These are phyloP conservation scores for Rhodinocichla rosea DNA, from an alignment of 2,113 vertebrate species.

Conservation along the genomic window DNA sequence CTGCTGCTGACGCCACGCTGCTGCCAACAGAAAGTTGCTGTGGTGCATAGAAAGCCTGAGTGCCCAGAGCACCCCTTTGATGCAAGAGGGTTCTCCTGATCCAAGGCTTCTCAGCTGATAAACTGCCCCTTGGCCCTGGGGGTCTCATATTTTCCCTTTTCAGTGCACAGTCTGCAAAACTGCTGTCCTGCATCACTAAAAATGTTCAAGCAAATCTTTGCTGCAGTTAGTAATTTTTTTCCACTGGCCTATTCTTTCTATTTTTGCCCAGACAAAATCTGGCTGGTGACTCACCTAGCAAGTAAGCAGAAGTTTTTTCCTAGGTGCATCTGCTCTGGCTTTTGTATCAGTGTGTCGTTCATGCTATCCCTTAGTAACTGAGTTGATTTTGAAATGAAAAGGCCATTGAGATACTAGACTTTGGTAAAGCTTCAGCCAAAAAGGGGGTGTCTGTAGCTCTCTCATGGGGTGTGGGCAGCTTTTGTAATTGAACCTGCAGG, in stretches of 20 bases:
- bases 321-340: neutral
- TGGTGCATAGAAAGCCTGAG: neutral
- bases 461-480: neutral
- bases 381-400: neutral
- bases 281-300: neutral
- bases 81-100: neutral
- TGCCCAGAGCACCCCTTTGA: neutral
- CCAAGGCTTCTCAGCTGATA: neutral
- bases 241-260: neutral
- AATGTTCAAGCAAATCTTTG: neutral
- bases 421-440: neutral
- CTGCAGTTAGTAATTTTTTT: neutral
- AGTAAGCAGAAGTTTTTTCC: neutral
- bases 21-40: neutral
- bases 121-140: neutral
- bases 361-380: neutral
- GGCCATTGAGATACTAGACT: neutral
- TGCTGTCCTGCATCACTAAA: fast-evolving
- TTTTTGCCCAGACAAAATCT: neutral
- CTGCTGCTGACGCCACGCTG: fast-evolving
- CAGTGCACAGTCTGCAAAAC: neutral
- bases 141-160: neutral
- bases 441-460: neutral
- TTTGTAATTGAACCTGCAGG: neutral
- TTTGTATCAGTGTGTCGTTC: neutral